Evolutionary conservation across 23 tunicate species (phyloP).

Genomic region (Botrylloides violaceus): DNA sequence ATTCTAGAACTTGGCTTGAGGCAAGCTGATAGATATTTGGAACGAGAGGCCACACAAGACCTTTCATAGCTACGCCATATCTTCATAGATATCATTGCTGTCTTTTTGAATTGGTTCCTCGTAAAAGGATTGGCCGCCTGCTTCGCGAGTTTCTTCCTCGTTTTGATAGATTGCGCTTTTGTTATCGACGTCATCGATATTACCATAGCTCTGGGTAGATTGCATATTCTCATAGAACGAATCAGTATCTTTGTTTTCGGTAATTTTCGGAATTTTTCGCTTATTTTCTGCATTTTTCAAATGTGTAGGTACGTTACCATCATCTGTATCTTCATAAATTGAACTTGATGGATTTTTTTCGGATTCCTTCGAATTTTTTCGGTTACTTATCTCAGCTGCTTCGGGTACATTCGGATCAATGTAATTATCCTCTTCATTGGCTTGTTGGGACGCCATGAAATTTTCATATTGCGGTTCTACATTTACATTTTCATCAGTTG

Average conservation of each 20-base stretch:
- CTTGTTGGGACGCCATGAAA: neutral
- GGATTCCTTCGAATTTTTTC: too few relatives aligned
- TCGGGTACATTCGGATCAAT: neutral
- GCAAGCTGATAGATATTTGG: too few relatives aligned
- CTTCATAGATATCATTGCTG: neutral
- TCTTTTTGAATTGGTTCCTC: neutral
- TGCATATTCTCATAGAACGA: neutral
- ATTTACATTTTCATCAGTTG: neutral
- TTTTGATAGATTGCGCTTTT: neutral
- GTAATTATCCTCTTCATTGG: neutral
- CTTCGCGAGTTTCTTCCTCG: neutral
- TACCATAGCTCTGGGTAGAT: neutral
- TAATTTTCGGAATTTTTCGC: too few relatives aligned
- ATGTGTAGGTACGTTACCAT: too few relatives aligned
- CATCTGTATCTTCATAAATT: too few relatives aligned
- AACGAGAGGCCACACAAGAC: too few relatives aligned
- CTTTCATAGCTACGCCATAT: neutral
- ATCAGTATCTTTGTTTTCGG: neutral
- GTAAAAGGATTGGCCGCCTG: neutral
- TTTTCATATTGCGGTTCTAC: neutral
- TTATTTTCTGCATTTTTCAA: too few relatives aligned
- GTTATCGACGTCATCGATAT: neutral
- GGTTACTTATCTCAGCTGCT: neutral
- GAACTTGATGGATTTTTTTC: too few relatives aligned
- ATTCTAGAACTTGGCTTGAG: too few relatives aligned